Evolutionary conservation across 2,797 vertebrate genomes (phyloP).

Genomic region (Pterois miles): DNA sequence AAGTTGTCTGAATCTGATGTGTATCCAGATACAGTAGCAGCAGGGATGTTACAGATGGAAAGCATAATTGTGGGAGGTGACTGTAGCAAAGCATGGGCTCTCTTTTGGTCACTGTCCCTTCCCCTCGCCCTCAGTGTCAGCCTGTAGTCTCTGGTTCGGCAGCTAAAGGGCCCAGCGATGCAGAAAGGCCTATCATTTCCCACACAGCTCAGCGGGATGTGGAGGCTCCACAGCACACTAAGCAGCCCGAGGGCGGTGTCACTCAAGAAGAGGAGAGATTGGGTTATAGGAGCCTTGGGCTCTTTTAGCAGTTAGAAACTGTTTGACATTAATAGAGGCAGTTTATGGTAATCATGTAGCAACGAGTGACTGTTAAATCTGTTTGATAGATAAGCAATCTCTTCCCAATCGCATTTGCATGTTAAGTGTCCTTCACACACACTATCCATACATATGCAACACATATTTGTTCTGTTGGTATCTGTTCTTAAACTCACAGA

Average conservation of each 20-base stretch:
- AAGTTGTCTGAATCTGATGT: no score
- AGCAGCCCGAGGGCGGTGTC: constrained; percentile 33
- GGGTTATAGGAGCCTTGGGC: constrained; percentile 13
- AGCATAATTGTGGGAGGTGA: no score
- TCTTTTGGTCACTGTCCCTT: not conserved
- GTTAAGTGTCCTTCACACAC: not conserved
- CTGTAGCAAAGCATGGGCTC: not conserved
- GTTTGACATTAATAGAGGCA: constrained; percentile 16
- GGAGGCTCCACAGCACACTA: constrained; percentile 22
- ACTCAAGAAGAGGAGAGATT: constrained; percentile 6
- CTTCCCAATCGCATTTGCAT: not conserved
- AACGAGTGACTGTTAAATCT: constrained; percentile 15
- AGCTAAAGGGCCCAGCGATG: constrained; percentile 37
- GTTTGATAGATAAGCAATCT: not conserved
- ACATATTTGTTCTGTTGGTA: not conserved
- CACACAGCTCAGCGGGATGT: constrained; percentile 53
- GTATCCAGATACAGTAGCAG: not conserved
- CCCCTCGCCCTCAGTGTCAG: not conserved
- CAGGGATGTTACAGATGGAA: not conserved
- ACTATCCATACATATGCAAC: not conserved
- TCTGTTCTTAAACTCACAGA: not conserved
- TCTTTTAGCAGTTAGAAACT: constrained; percentile 26
- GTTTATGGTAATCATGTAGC: not conserved
- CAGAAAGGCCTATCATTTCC: constrained; percentile 48
- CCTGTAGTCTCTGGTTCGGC: constrained; percentile 48